Percentiles rank a stretch among this genome's conserved stretches.
Conservation (phyloP, 2,888 invertebrate species). For the Agrilus biguttatus region DNA sequence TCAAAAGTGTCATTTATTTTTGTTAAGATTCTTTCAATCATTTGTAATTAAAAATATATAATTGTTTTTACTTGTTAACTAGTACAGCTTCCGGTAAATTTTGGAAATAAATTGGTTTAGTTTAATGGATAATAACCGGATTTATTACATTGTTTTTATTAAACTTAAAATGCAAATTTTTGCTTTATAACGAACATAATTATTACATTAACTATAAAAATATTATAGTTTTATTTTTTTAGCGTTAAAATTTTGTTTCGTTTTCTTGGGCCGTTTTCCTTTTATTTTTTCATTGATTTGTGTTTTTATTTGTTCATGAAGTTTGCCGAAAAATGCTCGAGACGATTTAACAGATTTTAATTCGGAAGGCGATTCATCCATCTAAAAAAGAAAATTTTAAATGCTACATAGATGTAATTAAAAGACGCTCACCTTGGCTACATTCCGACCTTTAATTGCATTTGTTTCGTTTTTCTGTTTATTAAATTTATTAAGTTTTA, state of each 20-base stretch:
- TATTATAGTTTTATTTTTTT: conserved; percentile 47
- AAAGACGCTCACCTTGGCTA: conserved; percentile 35
- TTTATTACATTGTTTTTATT: too few relatives aligned
- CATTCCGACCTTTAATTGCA: conserved; percentile 49
- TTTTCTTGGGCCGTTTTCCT: conserved; percentile 20
- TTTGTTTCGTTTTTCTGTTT: conserved; percentile 47
- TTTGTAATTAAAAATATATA: too few relatives aligned
- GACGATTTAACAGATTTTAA: conserved; percentile 52
- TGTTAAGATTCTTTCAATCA: too few relatives aligned
- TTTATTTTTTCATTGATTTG: conserved; percentile 35
- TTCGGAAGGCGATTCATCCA: conserved; percentile 29
- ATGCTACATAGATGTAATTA: conserved; percentile 2
- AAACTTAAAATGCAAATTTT: not conserved
- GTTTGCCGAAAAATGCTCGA: conserved; percentile 70
- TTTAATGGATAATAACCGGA: not conserved
- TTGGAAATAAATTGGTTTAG: too few relatives aligned
- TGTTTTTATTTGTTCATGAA: conserved; percentile 59
- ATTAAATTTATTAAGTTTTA: conserved; percentile 36
- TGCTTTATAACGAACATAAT: conserved; percentile 6
- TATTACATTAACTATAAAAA: conserved; percentile 5
- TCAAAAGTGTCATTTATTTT: too few relatives aligned
- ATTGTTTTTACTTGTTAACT: too few relatives aligned
- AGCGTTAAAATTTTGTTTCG: conserved; percentile 29
- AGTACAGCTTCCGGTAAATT: too few relatives aligned
- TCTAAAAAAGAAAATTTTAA: conserved; percentile 21